phyloP scores from a whole-genome alignment of 2,113 vertebrate species.

The Sebastes schlegelii region DNA sequence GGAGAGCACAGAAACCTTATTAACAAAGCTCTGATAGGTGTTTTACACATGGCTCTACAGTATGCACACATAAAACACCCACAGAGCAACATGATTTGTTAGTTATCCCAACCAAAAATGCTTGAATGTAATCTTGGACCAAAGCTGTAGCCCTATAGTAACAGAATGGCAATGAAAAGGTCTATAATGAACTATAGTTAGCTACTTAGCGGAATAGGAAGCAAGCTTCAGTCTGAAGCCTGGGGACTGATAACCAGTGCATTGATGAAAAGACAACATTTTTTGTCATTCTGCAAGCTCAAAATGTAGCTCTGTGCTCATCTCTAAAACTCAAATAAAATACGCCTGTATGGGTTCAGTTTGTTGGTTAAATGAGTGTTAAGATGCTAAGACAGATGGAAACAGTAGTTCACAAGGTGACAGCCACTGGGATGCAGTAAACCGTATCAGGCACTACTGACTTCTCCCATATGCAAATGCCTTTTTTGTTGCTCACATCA shows the following conservation, averaged over 20 bases:
- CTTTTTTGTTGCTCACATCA: background rate
- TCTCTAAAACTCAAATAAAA: background rate
- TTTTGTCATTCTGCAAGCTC: background rate
- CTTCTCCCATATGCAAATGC: background rate
- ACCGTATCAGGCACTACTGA: background rate
- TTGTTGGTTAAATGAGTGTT: background rate
- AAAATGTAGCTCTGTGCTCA: background rate
- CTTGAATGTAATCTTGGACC: too few relatives aligned
- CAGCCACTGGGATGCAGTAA: background rate
- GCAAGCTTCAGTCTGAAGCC: background rate
- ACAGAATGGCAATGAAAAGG: background rate
- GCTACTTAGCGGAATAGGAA: too few relatives aligned
- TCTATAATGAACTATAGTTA: background rate
- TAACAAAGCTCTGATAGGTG: background rate
- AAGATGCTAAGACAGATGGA: background rate
- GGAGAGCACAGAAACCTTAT: background rate
- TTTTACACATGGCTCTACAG: too few relatives aligned
- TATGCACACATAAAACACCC: too few relatives aligned
- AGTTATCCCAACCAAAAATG: background rate
- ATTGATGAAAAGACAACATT: background rate
- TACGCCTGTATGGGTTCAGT: background rate
- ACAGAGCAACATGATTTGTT: background rate
- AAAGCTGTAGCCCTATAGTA: too few relatives aligned
- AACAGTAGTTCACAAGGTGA: background rate
- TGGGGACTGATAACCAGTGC: background rate